phyloP scores from a whole-genome alignment of 2,888 invertebrate species.

The Ceraclea dissimilis region DNA sequence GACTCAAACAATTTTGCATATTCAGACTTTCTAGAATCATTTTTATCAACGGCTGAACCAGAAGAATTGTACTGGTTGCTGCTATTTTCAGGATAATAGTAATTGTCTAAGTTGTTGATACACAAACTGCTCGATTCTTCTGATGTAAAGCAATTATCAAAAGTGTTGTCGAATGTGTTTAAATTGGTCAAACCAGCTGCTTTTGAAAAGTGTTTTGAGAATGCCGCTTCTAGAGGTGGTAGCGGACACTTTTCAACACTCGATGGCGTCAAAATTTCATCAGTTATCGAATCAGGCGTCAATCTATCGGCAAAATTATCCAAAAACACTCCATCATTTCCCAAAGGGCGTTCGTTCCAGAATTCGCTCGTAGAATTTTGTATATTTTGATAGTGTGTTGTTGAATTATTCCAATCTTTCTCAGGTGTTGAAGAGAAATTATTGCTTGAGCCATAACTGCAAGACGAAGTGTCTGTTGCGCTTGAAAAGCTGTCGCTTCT shows the following conservation, averaged over 20 bases:
- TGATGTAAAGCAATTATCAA: constrained; percentile 18
- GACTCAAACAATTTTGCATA: constrained; percentile 19
- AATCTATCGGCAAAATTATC: constrained; percentile 16
- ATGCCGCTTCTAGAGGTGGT: constrained; percentile 24
- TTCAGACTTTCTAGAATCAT: constrained; percentile 12
- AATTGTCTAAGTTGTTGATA: constrained; percentile 41
- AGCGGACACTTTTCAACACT: constrained; percentile 14
- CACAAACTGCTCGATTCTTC: constrained; percentile 14
- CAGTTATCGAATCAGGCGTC: constrained; percentile 21
- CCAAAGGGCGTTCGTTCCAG: constrained; percentile 33
- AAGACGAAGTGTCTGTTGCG: constrained; percentile 16
- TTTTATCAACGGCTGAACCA: background rate
- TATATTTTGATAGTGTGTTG: background rate
- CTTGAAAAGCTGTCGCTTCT: constrained; percentile 20
- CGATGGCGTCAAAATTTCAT: constrained; percentile 13
- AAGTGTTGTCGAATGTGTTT: constrained; percentile 21
- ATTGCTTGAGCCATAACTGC: constrained; percentile 16
- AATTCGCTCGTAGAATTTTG: constrained; percentile 30
- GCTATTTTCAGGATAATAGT: constrained; percentile 45
- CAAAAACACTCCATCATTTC: constrained; percentile 30
- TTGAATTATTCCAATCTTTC: constrained; percentile 12
- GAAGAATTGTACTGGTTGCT: too few relatives aligned
- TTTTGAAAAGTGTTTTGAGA: constrained; percentile 24
- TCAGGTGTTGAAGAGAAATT: constrained; percentile 13
- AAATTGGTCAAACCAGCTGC: constrained; percentile 20